phyloP scores from a whole-genome alignment of 2,113 vertebrate genomes.

The Laterallus jamaicensis region DNA sequence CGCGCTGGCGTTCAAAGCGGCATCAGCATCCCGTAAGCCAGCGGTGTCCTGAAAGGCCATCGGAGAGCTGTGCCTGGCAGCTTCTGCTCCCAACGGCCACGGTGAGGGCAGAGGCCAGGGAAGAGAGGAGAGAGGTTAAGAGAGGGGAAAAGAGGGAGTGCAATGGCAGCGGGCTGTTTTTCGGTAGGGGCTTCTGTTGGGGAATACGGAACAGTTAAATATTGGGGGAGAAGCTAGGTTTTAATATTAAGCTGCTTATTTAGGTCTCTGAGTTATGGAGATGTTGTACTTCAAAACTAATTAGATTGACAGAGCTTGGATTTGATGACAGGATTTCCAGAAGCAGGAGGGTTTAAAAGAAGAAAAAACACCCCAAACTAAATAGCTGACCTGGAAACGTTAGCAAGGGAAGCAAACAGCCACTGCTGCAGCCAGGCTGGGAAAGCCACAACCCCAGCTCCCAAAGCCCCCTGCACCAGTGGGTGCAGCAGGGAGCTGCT shows the following conservation, averaged over 20 bases:
- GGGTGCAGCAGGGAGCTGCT: neutral
- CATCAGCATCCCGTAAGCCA: constrained; percentile 37
- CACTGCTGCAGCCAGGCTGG: constrained; percentile 10
- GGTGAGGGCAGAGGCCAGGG: neutral
- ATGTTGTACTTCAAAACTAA: constrained; percentile 65
- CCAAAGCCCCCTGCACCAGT: neutral
- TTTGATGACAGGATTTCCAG: constrained; percentile 59
- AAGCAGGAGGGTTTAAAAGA: constrained; percentile 49
- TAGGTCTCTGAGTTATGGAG: constrained; percentile 54
- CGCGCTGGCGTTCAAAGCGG: accelerated
- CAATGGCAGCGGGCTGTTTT: neutral
- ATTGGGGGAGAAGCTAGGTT: constrained; percentile 35
- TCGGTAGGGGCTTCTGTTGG: neutral
- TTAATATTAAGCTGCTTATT: constrained; percentile 69
- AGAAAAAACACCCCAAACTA: neutral
- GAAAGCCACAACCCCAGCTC: neutral
- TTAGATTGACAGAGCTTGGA: constrained; percentile 66
- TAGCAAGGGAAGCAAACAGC: constrained; percentile 49
- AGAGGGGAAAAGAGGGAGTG: neutral
- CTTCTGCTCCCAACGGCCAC: neutral
- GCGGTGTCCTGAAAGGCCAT: neutral
- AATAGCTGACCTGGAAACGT: constrained; percentile 43
- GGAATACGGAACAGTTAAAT: neutral
- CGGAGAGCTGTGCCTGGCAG: neutral
- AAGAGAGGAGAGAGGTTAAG: neutral